These are phyloP conservation scores for Drosophila equinoxialis DNA, from an alignment of 1,140 invertebrate genomes.

Conservation along the genomic window DNA sequence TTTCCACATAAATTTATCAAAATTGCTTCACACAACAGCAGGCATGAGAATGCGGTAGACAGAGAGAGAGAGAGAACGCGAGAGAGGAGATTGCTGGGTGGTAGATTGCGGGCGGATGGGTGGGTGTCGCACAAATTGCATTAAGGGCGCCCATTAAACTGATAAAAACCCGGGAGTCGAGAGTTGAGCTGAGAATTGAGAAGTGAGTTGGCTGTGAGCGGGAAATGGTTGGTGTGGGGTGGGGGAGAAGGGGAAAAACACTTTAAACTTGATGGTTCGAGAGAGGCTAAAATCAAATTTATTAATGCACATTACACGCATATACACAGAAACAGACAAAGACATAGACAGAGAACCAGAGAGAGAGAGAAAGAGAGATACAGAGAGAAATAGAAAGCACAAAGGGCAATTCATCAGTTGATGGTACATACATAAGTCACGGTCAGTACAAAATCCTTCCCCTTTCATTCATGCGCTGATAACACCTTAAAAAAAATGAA, in stretches of 20 bases:
- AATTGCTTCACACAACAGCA: constrained; percentile 77
- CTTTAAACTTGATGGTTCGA: constrained; percentile 72
- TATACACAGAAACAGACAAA: neutral
- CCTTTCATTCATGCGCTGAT: no score
- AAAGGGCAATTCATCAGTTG: constrained; percentile 2
- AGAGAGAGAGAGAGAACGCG: neutral
- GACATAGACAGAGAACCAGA: neutral
- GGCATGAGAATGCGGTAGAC: constrained; percentile 1
- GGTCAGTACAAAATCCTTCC: neutral
- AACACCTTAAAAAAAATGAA: no score
- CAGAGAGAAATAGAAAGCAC: neutral
- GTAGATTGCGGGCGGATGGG: neutral
- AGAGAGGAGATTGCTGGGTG: no score
- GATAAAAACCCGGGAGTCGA: constrained; percentile 68
- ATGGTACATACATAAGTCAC: neutral
- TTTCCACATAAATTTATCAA: constrained; percentile 80
- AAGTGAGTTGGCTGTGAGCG: constrained; percentile 13
- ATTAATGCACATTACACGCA: constrained; percentile 72
- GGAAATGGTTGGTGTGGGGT: neutral
- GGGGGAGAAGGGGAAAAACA: constrained; percentile 27
- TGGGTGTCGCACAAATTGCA: constrained; percentile 64
- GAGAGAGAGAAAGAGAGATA: no score
- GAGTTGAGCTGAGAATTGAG: constrained; percentile 42
- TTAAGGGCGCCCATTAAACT: constrained; percentile 79
- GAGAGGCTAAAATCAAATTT: constrained; percentile 77